Base-by-base conservation (phyloP, 2,888 invertebrate species). In the Epistrophella euchroma region DNA sequence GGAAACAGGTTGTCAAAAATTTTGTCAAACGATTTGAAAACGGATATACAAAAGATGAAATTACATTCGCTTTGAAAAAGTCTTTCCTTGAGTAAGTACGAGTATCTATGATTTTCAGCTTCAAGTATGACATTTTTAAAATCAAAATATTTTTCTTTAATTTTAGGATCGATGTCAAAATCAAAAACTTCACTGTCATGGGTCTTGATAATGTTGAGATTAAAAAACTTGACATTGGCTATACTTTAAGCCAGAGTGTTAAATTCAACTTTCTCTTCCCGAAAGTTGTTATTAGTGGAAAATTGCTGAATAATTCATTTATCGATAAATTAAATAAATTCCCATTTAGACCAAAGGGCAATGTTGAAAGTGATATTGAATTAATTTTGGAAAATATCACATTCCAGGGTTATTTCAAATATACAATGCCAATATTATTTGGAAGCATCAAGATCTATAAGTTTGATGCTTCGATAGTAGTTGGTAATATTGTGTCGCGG, bases 371-470 rank as follows among this genome's bases (percentile, higher is more conserved):
- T 3, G 90, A 90, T 13, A 19, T 91, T 56, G 86, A 90, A 55
- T 89, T 92, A 15, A 43, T 88, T 5, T 76, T 91, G 73, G 82
- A 90, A 17, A 88, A 91, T 87, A 88, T 92, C 0, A 89, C 88
- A 9, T 76, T 92, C 17, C 58, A 89, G 58, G 92, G 92, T 4
- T 85, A 89, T 43, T 91, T 91, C 88, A 91, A 91, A 73, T 92
- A 91, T 76, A 91, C 89, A 87, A 89, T 91, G 89, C 91, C 91
- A 56, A 75, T 90, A 43, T 52, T 91, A 10, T 90, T 89, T 43
- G 91, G 91, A 17, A 91, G 91, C 37, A 89, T 91, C 32, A 90
- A 90, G 87, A 91, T 91, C 66, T 91, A 89, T 72, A 91, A 91
- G 2, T 91, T 91, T 71, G 60, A 90, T 13, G 79, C 88, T 37